phyloP scores from a whole-genome alignment of 2,888 invertebrate species.

The Lasioglossum morio region DNA sequence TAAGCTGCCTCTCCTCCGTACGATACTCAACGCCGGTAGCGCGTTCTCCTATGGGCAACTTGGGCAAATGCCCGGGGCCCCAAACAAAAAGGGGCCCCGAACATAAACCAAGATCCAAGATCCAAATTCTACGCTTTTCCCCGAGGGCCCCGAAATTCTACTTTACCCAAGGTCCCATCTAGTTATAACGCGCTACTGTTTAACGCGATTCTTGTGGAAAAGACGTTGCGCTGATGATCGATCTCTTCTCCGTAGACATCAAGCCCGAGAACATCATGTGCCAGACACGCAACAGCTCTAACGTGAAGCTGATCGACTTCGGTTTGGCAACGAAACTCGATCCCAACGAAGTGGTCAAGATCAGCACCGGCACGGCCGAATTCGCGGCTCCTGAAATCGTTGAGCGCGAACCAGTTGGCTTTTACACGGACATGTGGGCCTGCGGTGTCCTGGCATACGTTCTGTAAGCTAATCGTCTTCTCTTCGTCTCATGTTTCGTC shows the following conservation, averaged over 20 bases:
- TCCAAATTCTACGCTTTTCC: no score
- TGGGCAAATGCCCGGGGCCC: no score
- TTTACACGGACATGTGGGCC: slow-evolving; percentile 99
- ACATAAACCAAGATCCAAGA: no score
- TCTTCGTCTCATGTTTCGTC: not conserved
- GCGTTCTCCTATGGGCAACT: not conserved
- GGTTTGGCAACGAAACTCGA: slow-evolving; percentile 99
- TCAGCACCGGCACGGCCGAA: slow-evolving; percentile 99
- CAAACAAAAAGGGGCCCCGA: no score
- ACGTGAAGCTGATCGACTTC: slow-evolving; percentile 99
- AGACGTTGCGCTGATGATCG: not conserved
- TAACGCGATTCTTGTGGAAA: not conserved
- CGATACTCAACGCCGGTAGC: not conserved
- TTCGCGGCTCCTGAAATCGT: slow-evolving; percentile 99
- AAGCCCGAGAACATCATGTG: slow-evolving; percentile 99
- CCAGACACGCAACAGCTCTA: slow-evolving; percentile 96
- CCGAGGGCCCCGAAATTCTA: no score
- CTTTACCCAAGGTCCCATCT: no score
- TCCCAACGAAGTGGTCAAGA: slow-evolving; percentile 99
- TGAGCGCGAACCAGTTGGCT: slow-evolving; percentile 99
- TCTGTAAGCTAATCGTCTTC: slow-evolving; percentile 89
- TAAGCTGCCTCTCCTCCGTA: slow-evolving; percentile 66
- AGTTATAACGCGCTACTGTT: no score
- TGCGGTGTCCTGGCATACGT: slow-evolving; percentile 99
- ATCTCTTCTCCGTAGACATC: slow-evolving; percentile 87